A percentile compares a stretch with the other conserved stretches of the same genome.
These are phyloP conservation scores for Hermatobates lingyangjiaoensis DNA, from an alignment of 1,140 invertebrate genomes.

Conservation along the genomic window DNA sequence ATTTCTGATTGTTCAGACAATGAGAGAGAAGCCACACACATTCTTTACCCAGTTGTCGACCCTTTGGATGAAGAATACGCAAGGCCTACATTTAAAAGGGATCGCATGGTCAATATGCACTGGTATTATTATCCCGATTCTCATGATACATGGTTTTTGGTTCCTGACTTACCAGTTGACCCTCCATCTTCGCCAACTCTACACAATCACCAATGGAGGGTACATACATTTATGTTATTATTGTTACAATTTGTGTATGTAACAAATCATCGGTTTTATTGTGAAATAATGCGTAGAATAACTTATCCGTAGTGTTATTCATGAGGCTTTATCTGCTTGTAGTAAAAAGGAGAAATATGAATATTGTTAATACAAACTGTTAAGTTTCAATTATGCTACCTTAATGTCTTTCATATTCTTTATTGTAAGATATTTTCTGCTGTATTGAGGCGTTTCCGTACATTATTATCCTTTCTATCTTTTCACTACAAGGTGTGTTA, in stretches of 20 bases:
- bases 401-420: too few species aligned
- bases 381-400: too few species aligned
- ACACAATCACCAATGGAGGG: conserved; percentile 11
- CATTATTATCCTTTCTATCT: too few species aligned
- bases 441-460: too few species aligned
- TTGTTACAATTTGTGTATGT: too few species aligned
- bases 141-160: conserved; percentile 72
- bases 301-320: too few species aligned
- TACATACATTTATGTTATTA: background rate
- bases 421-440: too few species aligned
- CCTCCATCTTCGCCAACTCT: conserved; percentile 27
- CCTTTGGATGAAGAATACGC: conserved; percentile 82
- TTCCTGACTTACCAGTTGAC: conserved; percentile 20
- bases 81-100: conserved; percentile 63
- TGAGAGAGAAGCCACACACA: conserved; percentile 77
- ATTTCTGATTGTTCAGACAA: conserved; percentile 34
- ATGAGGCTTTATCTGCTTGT: too few species aligned
- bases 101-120: conserved; percentile 66
- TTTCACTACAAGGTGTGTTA: background rate
- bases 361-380: too few species aligned
- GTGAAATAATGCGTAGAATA: too few species aligned
- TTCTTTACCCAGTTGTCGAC: conserved; percentile 67
- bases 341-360: too few species aligned
- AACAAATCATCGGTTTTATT: too few species aligned
- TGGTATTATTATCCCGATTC: conserved; percentile 88